Base-by-base conservation (phyloP, 2,797 vertebrate genomes). In the Microtus obscurus region DNA sequence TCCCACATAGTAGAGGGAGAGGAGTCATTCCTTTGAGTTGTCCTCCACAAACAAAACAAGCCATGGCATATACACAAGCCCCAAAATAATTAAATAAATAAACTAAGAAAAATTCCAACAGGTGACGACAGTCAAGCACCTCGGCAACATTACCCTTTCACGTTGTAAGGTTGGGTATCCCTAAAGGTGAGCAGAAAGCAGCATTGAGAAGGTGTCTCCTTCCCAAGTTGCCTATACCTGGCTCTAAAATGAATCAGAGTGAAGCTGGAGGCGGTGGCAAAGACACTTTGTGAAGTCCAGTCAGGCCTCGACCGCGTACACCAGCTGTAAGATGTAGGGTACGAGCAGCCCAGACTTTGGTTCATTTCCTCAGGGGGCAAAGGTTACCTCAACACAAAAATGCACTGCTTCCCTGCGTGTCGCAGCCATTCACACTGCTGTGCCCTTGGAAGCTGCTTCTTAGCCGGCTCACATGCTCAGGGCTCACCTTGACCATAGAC, bases 381-480 rank as follows among this genome's bases (percentile, higher is more conserved):
- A 53, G 27, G 10, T 90, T 91, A 95, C 37, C 53, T 92, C 56
- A 29, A 78, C 17, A 88, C 34, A 89, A 45, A 86, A 74, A 27
- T 51, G 21, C 59, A 53, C 34, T n/a, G 8, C 67, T 80, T 59
- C 89, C 63, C 59, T 69, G 25, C 13, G 71, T 43, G 21, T 45
- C 43, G 5, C 67, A 43, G 13, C 31, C 16, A 81, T 76, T 83
- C 37, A 90, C 34, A 19, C 34, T 53, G 29, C 31, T 6, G 0
- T 71, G n/a, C 45, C 21, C 3, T 69, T 10, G 37, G 4, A 85
- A 97, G 69, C 65, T 34, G 7, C 48, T 69, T 80, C 45, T 89
- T 25, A 29, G 21, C 45, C 0, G 0, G 71, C 25, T 53, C 69
- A 14, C 23, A 61, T n/a, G 0, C 21, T 4, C 13, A 34, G 21